Percentiles rank a stretch among this genome's conserved stretches.
Evolutionary conservation across 2,797 vertebrate genomes (phyloP).

Genomic region (Leuciscus waleckii): DNA sequence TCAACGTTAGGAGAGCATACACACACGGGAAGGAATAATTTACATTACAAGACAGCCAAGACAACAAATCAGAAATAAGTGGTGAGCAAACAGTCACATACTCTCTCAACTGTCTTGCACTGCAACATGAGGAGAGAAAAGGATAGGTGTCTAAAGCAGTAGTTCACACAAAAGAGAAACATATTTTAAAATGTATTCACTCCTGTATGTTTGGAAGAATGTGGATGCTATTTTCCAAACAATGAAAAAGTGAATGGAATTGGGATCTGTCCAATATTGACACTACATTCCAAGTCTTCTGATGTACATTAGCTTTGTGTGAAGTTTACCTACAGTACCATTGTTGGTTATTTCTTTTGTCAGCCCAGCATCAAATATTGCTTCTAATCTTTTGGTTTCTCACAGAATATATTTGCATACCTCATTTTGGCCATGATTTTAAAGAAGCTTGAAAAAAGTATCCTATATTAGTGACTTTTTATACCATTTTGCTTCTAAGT

Average conservation of each 20-base stretch:
- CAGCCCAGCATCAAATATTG: not conserved
- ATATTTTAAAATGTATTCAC: not conserved
- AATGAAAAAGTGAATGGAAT: not conserved
- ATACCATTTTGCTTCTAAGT: not conserved
- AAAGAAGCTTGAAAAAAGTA: not conserved
- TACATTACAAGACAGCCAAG: slow-evolving; percentile 77
- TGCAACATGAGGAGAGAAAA: not conserved
- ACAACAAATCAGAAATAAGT: slow-evolving; percentile 72
- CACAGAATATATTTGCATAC: not conserved
- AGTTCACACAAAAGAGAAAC: not conserved
- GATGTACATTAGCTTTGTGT: not conserved
- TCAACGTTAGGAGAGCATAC: slow-evolving; percentile 25
- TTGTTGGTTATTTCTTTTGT: not conserved
- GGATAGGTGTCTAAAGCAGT: slow-evolving; percentile 1
- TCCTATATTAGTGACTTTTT: not conserved
- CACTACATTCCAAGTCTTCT: not conserved
- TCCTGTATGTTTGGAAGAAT: not conserved
- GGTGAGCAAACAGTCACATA: slow-evolving; percentile 46
- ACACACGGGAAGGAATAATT: slow-evolving; percentile 57
- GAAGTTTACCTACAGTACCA: not conserved
- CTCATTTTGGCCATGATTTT: not conserved
- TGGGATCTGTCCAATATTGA: not conserved
- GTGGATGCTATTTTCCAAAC: not conserved
- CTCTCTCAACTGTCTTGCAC: slow-evolving; percentile 13
- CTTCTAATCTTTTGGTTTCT: not conserved